These are phyloP conservation scores for Andrena minutula DNA, from an alignment of 2,888 invertebrate species.

Conservation along the genomic window DNA sequence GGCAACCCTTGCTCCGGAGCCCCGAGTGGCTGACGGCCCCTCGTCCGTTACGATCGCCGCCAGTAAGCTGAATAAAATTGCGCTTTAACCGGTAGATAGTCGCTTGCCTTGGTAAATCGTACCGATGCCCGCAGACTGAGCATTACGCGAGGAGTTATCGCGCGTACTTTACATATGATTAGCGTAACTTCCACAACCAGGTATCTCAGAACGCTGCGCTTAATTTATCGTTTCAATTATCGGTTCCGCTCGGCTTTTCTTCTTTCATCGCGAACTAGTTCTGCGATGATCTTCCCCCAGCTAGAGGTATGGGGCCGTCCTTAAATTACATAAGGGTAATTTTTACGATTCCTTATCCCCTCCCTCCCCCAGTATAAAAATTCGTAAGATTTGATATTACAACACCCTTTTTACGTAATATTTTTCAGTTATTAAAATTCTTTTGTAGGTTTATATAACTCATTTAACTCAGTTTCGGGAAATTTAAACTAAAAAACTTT, in stretches of 20 bases:
- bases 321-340: no score
- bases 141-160: conserved; percentile 16
- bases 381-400: no score
- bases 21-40: not conserved
- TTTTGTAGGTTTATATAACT: no score
- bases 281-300: not conserved
- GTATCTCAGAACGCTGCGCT: not conserved
- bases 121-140: not conserved
- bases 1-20: not conserved
- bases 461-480: no score
- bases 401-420: no score
- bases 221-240: conserved; percentile 18
- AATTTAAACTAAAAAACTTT: no score
- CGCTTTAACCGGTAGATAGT: not conserved
- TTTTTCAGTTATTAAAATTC: no score
- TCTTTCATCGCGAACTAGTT: not conserved
- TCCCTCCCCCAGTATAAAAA: no score
- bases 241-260: not conserved
- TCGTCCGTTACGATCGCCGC: conserved; percentile 2
- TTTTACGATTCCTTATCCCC: no score
- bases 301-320: no score
- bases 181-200: not conserved
- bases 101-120: conserved; percentile 10
- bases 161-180: conserved; percentile 17
- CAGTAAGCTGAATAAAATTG: conserved; percentile 11